phyloP scores from a whole-genome alignment of 2,113 vertebrate species.

The Pelvicachromis taeniatus region DNA sequence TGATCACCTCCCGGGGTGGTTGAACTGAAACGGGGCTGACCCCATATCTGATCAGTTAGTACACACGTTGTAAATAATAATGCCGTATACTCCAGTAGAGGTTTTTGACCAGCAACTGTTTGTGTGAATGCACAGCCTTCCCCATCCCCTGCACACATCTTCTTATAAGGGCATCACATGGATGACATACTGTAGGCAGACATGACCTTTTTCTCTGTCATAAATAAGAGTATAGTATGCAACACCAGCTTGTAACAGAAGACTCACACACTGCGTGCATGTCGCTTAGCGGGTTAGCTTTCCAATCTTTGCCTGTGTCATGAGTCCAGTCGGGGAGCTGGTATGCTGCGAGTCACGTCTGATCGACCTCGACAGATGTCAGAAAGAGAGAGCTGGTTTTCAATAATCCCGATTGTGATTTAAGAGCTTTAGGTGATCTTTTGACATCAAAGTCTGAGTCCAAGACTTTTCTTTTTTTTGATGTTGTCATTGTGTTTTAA shows the following conservation, averaged over 20 bases:
- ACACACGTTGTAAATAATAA: conserved; percentile 62
- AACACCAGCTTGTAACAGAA: conserved; percentile 54
- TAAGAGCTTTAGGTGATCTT: background rate
- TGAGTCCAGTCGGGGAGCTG: conserved; percentile 31
- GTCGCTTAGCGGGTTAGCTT: conserved; percentile 52
- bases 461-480: background rate
- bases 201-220: conserved; percentile 46
- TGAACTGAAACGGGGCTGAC: conserved; percentile 36
- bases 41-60: conserved; percentile 32
- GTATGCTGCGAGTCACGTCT: conserved; percentile 29
- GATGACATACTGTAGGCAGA: conserved; percentile 36
- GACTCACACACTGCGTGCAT: conserved; percentile 48
- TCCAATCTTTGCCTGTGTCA: conserved; percentile 60
- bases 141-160: conserved; percentile 17
- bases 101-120: conserved; percentile 63
- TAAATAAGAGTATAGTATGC: conserved; percentile 52
- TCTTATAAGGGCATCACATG: conserved; percentile 37
- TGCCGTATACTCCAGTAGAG: conserved; percentile 57
- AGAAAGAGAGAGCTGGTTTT: background rate
- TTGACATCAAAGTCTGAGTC: conserved; percentile 1
- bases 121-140: conserved; percentile 46
- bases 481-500: background rate
- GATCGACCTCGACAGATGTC: conserved; percentile 44
- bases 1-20: background rate
- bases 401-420: background rate